Base-by-base conservation (phyloP, 2,888 invertebrate species). In the Choristoneura rosaceana region DNA sequence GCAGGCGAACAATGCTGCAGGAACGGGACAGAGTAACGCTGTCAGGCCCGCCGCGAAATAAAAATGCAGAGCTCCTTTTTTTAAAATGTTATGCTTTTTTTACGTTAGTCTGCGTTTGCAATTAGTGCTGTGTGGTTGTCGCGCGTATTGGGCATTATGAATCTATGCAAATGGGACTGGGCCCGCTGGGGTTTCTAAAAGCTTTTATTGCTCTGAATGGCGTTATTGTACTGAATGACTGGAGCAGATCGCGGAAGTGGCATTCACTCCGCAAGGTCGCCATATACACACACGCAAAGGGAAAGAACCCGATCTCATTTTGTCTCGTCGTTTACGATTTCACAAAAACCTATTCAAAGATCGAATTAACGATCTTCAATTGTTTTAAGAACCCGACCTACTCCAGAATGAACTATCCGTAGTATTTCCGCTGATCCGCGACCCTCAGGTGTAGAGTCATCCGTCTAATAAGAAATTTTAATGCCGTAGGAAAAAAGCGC, bases 91-190 rank as follows among this genome's bases (percentile, higher is more conserved):
- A 91, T 92, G 91, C 89, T 92, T 92, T 93, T 89, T 93, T 93
- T 93, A 87, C 89, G 90, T 91, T 91, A 91, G 94, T 94, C 92
- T 93, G 93, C 93, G 92, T 93, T 92, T 84, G 90, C 93, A 93
- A 94, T 94, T 94, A 93, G 94, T 92, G 91, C 89, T 92, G 92
- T 91, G 91, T 87, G 90, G 89, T 84, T 87, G 90, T 89, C 90
- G 85, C 86, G 79, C 76, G 83, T 85, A 87, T 86, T 85, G 90
- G 86, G 86, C 81, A 87, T 90, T 88, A 88, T 87, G 87, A 85
- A 85, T 88, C 82, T 84, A 92, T 91, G 92, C 88, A 90, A 91
- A 93, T 91, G 78, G 76, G 74, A 76, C 78, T 76, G 77, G 77
- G 74, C 79, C 77, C 77, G 77, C 75, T 76, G 79, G 79, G 79